These are phyloP conservation scores for Rhyacophila evoluta DNA, from an alignment of 2,888 invertebrate species.

Conservation along the genomic window DNA sequence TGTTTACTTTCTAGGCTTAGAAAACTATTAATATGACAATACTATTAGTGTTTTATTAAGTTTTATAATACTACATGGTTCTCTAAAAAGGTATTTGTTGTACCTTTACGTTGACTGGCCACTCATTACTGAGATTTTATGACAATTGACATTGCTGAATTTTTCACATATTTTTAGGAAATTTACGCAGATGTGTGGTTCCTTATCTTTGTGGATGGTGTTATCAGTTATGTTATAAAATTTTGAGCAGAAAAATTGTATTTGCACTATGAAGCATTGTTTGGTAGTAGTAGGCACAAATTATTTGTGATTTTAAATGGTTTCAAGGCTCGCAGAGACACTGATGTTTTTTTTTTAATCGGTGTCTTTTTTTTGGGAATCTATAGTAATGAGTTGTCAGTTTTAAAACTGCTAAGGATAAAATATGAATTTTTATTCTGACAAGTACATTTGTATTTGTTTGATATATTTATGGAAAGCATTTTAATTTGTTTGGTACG, in stretches of 20 bases:
- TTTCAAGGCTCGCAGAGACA: too few relatives aligned
- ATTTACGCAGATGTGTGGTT: too few relatives aligned
- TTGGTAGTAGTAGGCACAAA: too few relatives aligned
- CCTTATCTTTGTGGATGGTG: too few relatives aligned
- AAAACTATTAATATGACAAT: conserved; percentile 19
- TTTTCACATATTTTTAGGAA: too few relatives aligned
- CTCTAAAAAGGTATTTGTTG: not conserved
- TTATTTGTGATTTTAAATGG: too few relatives aligned
- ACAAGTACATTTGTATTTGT: not conserved
- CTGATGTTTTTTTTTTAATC: too few relatives aligned
- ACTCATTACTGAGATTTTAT: not conserved
- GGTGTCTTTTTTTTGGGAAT: too few relatives aligned
- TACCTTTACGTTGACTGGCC: not conserved
- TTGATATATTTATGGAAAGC: not conserved
- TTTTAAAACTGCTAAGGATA: not conserved
- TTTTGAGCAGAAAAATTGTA: too few relatives aligned
- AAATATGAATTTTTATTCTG: not conserved
- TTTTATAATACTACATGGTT: not conserved
- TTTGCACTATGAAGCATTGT: too few relatives aligned
- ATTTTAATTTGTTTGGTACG: not conserved
- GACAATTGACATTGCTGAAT: too few relatives aligned
- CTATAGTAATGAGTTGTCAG: not conserved
- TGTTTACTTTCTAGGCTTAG: not conserved
- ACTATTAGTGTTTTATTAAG: conserved; percentile 12
- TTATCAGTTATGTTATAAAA: too few relatives aligned